Base-by-base conservation (phyloP, 1,140 invertebrate species). In the Lasioglossum albipes region DNA sequence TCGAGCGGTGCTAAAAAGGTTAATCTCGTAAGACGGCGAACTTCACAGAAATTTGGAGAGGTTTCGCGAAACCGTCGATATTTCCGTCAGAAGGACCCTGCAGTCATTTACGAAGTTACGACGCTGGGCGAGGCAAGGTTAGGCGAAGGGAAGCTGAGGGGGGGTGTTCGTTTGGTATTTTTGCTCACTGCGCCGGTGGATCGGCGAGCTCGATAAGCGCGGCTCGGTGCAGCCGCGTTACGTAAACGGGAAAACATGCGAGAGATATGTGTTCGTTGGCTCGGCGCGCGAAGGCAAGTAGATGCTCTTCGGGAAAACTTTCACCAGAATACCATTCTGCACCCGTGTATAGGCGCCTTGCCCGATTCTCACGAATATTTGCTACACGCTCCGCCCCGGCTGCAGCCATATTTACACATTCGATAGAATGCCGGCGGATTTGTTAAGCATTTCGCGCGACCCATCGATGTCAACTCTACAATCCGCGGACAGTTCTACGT, bases 291-390 rank as follows among this genome's bases (percentile, higher is more conserved):
- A 68, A 78, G 22, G 71, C 66, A 71, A 75, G 61, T 54, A 20
- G 75, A 83, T 79, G 75, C 74, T 71, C 71, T 61, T 31, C 74
- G 68, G 61, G 61, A 5, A 75, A 84, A 87, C 84, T 87, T 87
- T 87, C 85, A 77, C 84, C 61, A 7, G 75, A 67, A 80, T 66
- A 61, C 65, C 77, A 83, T 86, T 83, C 82, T 74, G 64, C 70
- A 10, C 42, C 36, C 36, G 36, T 71, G 52, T 49, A 75, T 45
- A 68, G 65, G 41, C 76, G 59, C 10, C 72, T 86, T 70, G 84
- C 65, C 59, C 57, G 54, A 76, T 75, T 84, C 82, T 81, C 83
- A 77, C 83, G 79, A 74, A 85, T 84, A 85, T 85, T 85, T 85
- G 52, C 83, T 41, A 67, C 68, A 16, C 57, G 62, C 71, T 77